phyloP scores from a whole-genome alignment of 2,888 invertebrate genomes.

The Phengaris arion region DNA sequence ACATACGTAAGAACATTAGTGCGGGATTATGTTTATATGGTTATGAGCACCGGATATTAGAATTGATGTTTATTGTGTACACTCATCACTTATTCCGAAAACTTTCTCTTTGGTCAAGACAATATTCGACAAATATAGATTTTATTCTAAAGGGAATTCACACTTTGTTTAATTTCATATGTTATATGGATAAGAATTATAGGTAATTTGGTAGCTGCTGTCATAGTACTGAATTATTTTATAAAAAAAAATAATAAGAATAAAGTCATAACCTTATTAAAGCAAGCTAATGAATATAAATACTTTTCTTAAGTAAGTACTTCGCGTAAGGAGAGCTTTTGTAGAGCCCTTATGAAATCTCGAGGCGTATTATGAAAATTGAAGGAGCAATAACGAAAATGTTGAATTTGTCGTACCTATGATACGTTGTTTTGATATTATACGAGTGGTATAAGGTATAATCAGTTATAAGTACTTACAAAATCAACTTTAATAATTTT shows the following conservation, averaged over 20 bases:
- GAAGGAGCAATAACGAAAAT: slow-evolving; percentile 6
- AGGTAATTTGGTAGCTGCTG: background rate
- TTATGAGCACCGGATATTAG: slow-evolving; percentile 48
- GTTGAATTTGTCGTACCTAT: slow-evolving; percentile 2
- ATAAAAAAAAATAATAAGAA: no score
- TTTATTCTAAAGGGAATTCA: background rate
- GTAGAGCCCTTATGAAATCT: background rate
- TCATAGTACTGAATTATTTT: no score
- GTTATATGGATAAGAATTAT: no score
- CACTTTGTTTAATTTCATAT: background rate
- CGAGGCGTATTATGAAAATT: slow-evolving; percentile 1
- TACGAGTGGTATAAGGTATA: background rate
- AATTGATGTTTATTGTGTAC: slow-evolving; percentile 42
- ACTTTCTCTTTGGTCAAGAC: slow-evolving; percentile 2
- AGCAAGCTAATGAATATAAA: background rate
- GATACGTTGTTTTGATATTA: background rate
- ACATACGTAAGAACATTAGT: slow-evolving; percentile 30
- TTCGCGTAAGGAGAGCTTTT: slow-evolving; percentile 17
- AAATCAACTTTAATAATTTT: background rate
- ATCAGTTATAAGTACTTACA: background rate
- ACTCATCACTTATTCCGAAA: slow-evolving; percentile 28
- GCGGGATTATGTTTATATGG: slow-evolving; percentile 44
- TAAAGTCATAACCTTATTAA: no score
- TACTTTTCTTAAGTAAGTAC: slow-evolving; percentile 9
- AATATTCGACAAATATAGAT: background rate